These are phyloP conservation scores for Drosophila greeni DNA, from an alignment of 2,888 invertebrate genomes.

Conservation along the genomic window DNA sequence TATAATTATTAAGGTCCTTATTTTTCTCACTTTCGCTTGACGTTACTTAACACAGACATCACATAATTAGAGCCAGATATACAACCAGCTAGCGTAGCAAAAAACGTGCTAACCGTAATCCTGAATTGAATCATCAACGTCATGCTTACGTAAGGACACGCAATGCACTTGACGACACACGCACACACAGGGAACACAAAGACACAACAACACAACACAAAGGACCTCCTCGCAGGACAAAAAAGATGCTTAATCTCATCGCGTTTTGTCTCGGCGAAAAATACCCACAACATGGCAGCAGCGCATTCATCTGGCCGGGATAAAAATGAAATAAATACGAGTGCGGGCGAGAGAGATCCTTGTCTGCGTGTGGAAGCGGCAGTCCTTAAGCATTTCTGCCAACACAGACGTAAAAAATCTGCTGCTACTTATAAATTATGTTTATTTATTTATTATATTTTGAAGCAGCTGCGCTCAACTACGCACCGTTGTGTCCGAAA, in stretches of 20 bases:
- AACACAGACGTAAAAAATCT: slow-evolving; percentile 70
- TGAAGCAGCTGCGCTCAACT: slow-evolving; percentile 70
- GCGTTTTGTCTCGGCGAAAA: slow-evolving; percentile 58
- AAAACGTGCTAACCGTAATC: neutral
- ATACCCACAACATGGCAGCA: slow-evolving; percentile 61
- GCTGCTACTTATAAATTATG: slow-evolving; percentile 74
- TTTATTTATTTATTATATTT: slow-evolving; percentile 74
- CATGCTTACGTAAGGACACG: slow-evolving; percentile 43
- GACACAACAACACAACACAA: no score
- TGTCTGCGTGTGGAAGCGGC: slow-evolving; percentile 27
- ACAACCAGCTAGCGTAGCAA: neutral
- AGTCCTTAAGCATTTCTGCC: slow-evolving; percentile 64
- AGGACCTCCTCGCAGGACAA: slow-evolving; percentile 23
- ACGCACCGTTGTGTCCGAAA: slow-evolving; percentile 57
- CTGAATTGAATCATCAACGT: slow-evolving; percentile 35
- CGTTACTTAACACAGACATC: neutral
- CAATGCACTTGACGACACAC: slow-evolving; percentile 33
- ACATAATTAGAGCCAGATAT: neutral
- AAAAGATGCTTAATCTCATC: slow-evolving; percentile 32
- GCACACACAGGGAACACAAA: slow-evolving; percentile 10
- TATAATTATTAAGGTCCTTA: neutral
- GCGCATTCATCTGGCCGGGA: slow-evolving; percentile 56
- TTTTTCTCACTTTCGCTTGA: neutral
- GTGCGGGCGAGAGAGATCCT: slow-evolving; percentile 24
- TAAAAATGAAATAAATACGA: slow-evolving; percentile 44